phyloP scores from a whole-genome alignment of 2,113 vertebrate genomes.

The Perca schrenkii region DNA sequence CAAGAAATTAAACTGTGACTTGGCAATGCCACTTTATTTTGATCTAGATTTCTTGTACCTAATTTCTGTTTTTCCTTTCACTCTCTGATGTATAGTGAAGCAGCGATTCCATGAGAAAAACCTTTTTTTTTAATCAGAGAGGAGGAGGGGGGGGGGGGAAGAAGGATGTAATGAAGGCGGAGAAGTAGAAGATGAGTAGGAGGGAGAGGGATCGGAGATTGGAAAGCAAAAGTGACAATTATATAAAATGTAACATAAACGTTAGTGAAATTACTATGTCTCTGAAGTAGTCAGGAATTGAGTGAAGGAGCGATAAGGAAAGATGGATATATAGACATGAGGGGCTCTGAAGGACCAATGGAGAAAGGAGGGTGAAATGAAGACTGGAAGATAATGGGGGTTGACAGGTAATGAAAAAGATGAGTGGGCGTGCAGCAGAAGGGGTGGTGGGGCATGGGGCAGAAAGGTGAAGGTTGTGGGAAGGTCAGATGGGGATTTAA shows the following conservation, averaged over 20 bases:
- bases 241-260: neutral
- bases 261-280: neutral
- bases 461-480: constrained; percentile 53
- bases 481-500: constrained; percentile 50
- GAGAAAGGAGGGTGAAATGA: constrained; percentile 16
- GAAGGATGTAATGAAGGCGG: neutral
- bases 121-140: constrained; percentile 29
- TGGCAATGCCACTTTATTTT: neutral
- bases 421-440: neutral
- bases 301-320: neutral
- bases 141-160: neutral
- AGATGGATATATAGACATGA: neutral
- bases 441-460: neutral
- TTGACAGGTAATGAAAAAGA: constrained; percentile 37
- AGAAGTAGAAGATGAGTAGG: neutral
- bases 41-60: neutral
- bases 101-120: constrained; percentile 11
- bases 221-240: neutral
- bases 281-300: too few species aligned
- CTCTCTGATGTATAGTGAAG: neutral
- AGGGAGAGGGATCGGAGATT: neutral
- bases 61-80: constrained; percentile 26
- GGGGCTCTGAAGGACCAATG: neutral
- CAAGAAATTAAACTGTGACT: constrained; percentile 1
- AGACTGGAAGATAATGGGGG: constrained; percentile 23